A percentile compares a stretch with the other conserved stretches of the same genome.
Evolutionary conservation across 2,113 vertebrate species (phyloP).

Genomic region (Podiceps cristatus): DNA sequence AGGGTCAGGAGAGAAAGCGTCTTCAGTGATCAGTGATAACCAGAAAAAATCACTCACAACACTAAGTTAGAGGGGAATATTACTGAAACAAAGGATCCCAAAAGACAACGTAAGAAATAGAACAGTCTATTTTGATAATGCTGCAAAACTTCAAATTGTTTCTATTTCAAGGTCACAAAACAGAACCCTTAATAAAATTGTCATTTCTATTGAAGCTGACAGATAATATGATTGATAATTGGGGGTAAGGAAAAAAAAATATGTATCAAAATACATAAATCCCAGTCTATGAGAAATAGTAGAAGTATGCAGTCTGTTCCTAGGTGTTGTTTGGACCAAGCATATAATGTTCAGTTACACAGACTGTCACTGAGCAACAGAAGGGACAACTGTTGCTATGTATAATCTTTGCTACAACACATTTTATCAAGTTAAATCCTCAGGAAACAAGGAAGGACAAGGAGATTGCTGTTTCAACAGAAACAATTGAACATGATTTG

Average conservation of each 20-base stretch:
- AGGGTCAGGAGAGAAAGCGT: neutral
- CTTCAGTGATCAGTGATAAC: conserved; percentile 37
- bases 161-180: neutral
- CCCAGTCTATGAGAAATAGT: neutral
- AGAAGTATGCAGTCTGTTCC: neutral
- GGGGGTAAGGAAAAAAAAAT: neutral
- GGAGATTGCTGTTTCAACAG: neutral
- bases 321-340: neutral
- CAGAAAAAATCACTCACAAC: conserved; percentile 11
- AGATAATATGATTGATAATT: neutral
- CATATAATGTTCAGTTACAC: neutral
- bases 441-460: neutral
- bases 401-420: neutral
- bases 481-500: neutral
- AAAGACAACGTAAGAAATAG: neutral
- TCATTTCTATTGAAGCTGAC: neutral
- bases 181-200: neutral
- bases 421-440: neutral
- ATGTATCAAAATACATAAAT: neutral
- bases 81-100: neutral
- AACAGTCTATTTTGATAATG: neutral
- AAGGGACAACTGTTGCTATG: rapidly evolving
- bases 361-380: neutral
- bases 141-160: neutral
- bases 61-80: neutral